Percentiles rank a stretch among this genome's conserved stretches.
phyloP scores from a whole-genome alignment of 2,888 invertebrate genomes.

The Hipparchia sbordonii region DNA sequence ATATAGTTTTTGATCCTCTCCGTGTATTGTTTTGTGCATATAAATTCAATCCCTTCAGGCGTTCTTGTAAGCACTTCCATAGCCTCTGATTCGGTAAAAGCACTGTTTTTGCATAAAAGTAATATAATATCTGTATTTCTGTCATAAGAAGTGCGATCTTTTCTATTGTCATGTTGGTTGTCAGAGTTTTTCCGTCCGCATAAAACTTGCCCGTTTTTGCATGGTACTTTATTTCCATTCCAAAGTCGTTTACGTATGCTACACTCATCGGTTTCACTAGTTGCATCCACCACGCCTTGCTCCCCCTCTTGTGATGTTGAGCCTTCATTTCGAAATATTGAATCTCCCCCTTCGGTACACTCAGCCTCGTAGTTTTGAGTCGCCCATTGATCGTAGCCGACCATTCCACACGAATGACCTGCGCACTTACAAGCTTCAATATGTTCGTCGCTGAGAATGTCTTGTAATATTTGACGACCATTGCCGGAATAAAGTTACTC shows the following conservation, averaged over 20 bases:
- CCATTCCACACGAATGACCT: conserved; percentile 27
- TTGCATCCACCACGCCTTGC: conserved; percentile 16
- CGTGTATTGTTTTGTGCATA: conserved; percentile 29
- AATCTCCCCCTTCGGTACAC: conserved; percentile 18
- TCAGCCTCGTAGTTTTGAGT: conserved; percentile 7
- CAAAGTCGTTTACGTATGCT: conserved; percentile 5
- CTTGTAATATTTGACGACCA: conserved; percentile 41
- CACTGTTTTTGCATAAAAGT: conserved; percentile 25
- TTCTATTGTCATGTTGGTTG: background rate
- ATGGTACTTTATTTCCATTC: background rate
- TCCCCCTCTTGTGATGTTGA: background rate
- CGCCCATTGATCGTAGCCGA: background rate
- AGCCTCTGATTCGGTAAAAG: conserved; percentile 26
- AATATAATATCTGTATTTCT: conserved; percentile 14
- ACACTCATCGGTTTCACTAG: conserved; percentile 12
- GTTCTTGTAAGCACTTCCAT: conserved; percentile 49
- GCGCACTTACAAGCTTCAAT: conserved; percentile 28
- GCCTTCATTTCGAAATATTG: background rate
- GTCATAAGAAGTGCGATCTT: conserved; percentile 7
- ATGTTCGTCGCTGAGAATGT: conserved; percentile 34
- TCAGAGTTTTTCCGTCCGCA: background rate
- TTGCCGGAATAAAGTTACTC: conserved; percentile 45
- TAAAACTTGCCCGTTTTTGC: background rate
- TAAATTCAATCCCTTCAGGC: conserved; percentile 52
- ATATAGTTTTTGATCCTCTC: conserved; percentile 56